phyloP scores from a whole-genome alignment of 2,888 invertebrate species.

The Leptopilina drosophilae region DNA sequence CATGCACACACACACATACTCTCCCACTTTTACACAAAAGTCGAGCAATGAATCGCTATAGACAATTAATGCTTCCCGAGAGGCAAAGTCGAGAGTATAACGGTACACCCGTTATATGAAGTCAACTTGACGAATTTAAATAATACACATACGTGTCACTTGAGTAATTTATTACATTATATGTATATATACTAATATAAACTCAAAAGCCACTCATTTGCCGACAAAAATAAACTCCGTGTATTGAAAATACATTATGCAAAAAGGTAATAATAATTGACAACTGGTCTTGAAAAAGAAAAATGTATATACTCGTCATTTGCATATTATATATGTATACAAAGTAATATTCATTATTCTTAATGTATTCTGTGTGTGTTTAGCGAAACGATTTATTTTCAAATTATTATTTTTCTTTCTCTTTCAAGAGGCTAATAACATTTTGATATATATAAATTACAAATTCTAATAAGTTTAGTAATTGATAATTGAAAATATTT shows the following conservation, averaged over 20 bases:
- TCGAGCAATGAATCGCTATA: slow-evolving; percentile 21
- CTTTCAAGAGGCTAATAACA: too few relatives aligned
- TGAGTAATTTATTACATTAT: background rate
- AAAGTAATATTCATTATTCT: background rate
- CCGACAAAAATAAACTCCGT: background rate
- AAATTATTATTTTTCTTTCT: too few relatives aligned
- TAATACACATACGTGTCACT: background rate
- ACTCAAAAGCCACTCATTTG: background rate
- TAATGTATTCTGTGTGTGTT: background rate
- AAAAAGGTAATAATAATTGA: slow-evolving; percentile 17
- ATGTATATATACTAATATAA: too few relatives aligned
- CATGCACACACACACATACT: too few relatives aligned
- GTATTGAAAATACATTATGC: background rate
- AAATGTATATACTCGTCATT: background rate
- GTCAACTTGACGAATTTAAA: slow-evolving; percentile 29
- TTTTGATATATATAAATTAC: too few relatives aligned
- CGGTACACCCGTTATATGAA: slow-evolving; percentile 23
- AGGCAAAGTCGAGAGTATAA: background rate
- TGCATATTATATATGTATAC: background rate
- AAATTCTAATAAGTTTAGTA: too few relatives aligned
- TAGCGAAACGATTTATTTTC: too few relatives aligned
- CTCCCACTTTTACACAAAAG: background rate
- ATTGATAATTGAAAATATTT: too few relatives aligned
- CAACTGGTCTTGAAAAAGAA: slow-evolving; percentile 9
- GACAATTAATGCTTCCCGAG: slow-evolving; percentile 27